Evolutionary conservation across 1,140 invertebrate species (phyloP), one percentile per base, ranked within the genome.

Genomic region (Megalopta genalis): DNA sequence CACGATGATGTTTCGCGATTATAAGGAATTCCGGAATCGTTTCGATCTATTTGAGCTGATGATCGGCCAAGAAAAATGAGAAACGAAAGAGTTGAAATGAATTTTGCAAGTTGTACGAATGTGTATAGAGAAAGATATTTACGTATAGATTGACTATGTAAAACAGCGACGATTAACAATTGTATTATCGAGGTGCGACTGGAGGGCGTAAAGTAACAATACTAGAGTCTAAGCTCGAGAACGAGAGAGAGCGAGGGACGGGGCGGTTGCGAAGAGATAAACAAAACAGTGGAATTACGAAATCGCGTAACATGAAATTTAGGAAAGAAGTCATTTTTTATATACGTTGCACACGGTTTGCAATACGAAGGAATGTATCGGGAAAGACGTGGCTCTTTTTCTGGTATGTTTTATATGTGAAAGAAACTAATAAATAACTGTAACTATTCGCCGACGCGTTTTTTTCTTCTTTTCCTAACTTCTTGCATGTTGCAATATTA

Each of bases 51-150:
- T 0, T 16, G 49, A 6, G 1, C 2, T 54, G 42, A 14, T 14
- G 42, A 46, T 46, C 21, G 57, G 64, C 3, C 3, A 42, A 46
- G 16, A 46, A 65, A 46, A 46, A 18, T 16, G 12, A 42, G 9
- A 23, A 42, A 54, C 16, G n/a, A 66, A 46, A 42, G 16, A 7
- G 14, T 16, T 16, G 21, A 46, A 6, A 25, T 23, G 14, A 77
- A 81, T 16, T 32, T 60, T 76, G 76, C 72, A 77, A 80, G 59
- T 59, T 52, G 72, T 76, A 86, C 52, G 67, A 78, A 32, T 87
- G 77, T 87, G 77, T 86, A 85, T 83, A 85, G 80, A 85, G 71
- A 83, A n/a, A 86, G 81, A 85, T 68, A 85, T 85, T 77, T 86
- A 84, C 80, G 66, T 83, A 83, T 85, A 86, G 80, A 70, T 23